Percentiles rank a stretch among this genome's conserved stretches.
Conservation (phyloP, 2,113 vertebrate species). For the Cryptomyrus ogoouensis region DNA sequence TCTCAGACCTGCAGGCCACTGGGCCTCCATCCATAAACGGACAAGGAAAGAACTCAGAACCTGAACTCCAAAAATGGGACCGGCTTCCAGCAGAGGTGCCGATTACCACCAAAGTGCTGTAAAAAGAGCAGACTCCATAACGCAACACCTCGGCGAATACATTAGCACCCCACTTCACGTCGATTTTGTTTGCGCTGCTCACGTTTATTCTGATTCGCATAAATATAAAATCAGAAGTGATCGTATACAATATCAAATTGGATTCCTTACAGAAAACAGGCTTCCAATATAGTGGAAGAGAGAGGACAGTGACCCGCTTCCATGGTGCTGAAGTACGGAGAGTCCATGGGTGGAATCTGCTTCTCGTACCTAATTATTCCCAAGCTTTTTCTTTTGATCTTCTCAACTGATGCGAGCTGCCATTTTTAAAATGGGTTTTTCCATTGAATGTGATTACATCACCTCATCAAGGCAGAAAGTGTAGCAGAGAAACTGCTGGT, state of each 20-base stretch:
- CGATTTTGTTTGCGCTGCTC: not conserved
- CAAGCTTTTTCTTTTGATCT: not conserved
- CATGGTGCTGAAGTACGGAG: not conserved
- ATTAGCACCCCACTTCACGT: not conserved
- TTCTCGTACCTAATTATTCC: not conserved
- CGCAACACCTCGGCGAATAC: not conserved
- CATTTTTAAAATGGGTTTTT: not conserved
- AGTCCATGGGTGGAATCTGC: not conserved
- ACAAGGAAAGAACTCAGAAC: not conserved
- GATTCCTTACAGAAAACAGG: not conserved
- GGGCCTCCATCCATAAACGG: not conserved
- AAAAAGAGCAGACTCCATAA: not conserved
- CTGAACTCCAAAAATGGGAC: not conserved
- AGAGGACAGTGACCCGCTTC: not conserved
- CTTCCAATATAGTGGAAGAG: not conserved
- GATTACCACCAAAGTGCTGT: not conserved
- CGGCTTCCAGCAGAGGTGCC: not conserved
- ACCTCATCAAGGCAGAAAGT: not conserved
- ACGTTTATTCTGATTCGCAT: not conserved
- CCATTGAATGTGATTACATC: not conserved
- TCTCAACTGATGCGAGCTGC: not conserved
- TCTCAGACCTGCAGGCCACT: not conserved
- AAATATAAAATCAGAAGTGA: not conserved
- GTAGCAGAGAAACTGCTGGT: not conserved
- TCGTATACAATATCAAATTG: not conserved